Evolutionary conservation across 2,797 vertebrate genomes (phyloP), one percentile per base, ranked within the genome.

Genomic region (Sebastolobus altivelis): DNA sequence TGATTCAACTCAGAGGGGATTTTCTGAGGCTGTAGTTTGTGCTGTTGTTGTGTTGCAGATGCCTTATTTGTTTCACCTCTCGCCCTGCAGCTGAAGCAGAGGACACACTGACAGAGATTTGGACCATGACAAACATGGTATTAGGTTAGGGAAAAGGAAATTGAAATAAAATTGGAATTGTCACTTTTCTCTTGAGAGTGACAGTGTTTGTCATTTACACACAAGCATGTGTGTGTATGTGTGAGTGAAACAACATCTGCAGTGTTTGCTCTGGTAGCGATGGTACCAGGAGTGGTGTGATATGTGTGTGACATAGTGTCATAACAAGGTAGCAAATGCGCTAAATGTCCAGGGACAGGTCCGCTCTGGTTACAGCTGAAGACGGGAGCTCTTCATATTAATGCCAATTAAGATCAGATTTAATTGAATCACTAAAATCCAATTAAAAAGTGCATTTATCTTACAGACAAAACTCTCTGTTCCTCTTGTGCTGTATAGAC

Each of bases 1-100:
- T 90, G 90, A 92, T 75, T 81, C 84, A 87, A 84, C 89, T 81
- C 67, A 75, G 58, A 43, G 71, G 60, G 38, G 77, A 84, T 86
- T 75, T 81, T 81, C 71, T 66, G 60, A 65, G 59, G 77, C 66
- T 80, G 16, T 59, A 62, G 75, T 56, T 76, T 86, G 63, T 80
- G 77, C 37, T 80, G 29, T 66, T 85, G 77, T 82, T 79, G 43
- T 67, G 71, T 78, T 68, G 52, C 59, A 46, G 66, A 67, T 29
- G 22, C 46, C 8, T 65, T 59, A 69, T 74, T 68, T 82, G 75
- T 75, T 71, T 55, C 66, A 35, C 38, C 58, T 35, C 65, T 65
- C 31, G 35, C 61, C 40, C 33, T 59, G 46, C 40, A 78, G 43
- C 37, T 75, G 20, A 75, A 62, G 56, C 4, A 66, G 8, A 1